phyloP scores from a whole-genome alignment of 2,888 invertebrate species.

The Apamea epomidion region DNA sequence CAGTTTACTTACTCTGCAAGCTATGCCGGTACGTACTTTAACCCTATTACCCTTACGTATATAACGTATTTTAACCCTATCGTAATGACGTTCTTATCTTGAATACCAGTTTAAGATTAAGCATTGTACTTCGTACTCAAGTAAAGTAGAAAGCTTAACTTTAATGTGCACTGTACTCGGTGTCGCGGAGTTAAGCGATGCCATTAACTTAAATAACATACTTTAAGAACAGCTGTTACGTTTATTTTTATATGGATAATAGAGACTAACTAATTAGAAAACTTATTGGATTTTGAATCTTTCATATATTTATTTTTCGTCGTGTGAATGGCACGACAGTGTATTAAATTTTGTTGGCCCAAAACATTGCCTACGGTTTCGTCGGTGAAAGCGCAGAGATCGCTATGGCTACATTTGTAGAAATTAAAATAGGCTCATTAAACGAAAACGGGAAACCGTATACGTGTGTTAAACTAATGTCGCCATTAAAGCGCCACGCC shows the following conservation, averaged over 20 bases:
- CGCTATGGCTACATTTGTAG: neutral
- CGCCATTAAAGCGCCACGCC: no score
- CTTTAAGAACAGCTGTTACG: conserved; percentile 33
- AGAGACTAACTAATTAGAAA: conserved; percentile 12
- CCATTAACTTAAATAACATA: conserved; percentile 50
- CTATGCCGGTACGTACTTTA: no score
- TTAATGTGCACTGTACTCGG: conserved; percentile 26
- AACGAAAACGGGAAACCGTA: no score
- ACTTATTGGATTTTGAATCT: neutral
- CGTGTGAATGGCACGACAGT: neutral
- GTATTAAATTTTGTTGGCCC: neutral
- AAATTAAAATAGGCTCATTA: no score
- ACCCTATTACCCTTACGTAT: no score
- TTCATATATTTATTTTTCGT: neutral
- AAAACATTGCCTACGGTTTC: neutral
- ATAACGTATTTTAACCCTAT: neutral
- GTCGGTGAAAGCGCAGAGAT: neutral
- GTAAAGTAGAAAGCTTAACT: conserved; percentile 25
- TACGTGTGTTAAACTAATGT: no score
- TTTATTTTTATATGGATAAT: conserved; percentile 29
- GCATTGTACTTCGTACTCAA: conserved; percentile 21
- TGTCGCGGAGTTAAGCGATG: conserved; percentile 37
- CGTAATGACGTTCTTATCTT: conserved; percentile 25
- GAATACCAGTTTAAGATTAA: conserved; percentile 15
- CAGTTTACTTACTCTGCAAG: no score